Conservation (phyloP, 2,797 vertebrate genomes). For the Bryconaethiops microstoma region DNA sequence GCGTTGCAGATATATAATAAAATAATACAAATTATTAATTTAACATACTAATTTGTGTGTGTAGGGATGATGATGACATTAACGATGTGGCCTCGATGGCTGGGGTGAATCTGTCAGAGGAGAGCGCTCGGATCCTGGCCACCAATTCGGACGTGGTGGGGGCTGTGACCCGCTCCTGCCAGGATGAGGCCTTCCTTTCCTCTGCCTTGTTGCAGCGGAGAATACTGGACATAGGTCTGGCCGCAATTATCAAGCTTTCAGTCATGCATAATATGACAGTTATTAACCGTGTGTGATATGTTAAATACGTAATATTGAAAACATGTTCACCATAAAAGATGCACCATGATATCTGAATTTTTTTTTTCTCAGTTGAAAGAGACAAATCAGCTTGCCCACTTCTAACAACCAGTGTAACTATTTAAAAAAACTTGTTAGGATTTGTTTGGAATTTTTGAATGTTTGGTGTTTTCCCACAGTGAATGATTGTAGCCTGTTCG, state of each 20-base stretch:
- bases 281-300: not conserved
- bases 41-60: not conserved
- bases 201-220: slow-evolving; percentile 85
- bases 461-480: not conserved
- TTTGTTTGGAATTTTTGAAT: not conserved
- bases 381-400: not conserved
- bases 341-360: not conserved
- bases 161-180: slow-evolving; percentile 92
- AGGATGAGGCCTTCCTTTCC: slow-evolving; percentile 93
- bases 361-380: not conserved
- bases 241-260: slow-evolving; percentile 19
- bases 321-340: not conserved
- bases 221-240: slow-evolving; percentile 92
- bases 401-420: not conserved
- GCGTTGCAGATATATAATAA: not conserved
- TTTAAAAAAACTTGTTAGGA: not conserved
- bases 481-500: too few relatives aligned
- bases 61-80: slow-evolving; percentile 97
- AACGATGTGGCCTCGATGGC: slow-evolving; percentile 99
- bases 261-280: not conserved
- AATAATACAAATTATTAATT: not conserved
- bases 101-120: slow-evolving; percentile 95
- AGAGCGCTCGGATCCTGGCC: slow-evolving; percentile 93
- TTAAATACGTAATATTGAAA: not conserved
- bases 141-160: slow-evolving; percentile 95